A percentile compares a stretch with the other conserved stretches of the same genome.
Evolutionary conservation across 2,113 vertebrate species (phyloP).

Genomic region (Rhombomys opimus): DNA sequence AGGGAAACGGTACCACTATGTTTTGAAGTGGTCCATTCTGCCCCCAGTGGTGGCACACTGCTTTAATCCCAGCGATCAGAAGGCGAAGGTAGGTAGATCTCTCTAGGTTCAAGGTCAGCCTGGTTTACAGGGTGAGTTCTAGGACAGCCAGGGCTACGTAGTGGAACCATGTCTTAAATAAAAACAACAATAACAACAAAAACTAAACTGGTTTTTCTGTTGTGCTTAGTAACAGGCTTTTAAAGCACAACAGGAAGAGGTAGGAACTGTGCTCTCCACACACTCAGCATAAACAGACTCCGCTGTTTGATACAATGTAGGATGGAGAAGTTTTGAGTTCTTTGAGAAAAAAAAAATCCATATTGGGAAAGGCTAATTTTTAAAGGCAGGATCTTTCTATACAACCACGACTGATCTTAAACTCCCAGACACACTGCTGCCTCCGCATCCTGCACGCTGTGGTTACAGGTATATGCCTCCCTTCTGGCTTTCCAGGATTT

Average conservation of each 20-base stretch:
- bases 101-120: not conserved
- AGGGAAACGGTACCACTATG: not conserved
- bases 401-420: not conserved
- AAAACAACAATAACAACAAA: not conserved
- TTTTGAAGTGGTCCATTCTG: not conserved
- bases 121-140: not conserved
- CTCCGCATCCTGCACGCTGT: not conserved
- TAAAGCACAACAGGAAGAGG: not conserved
- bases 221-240: not conserved
- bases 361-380: not conserved
- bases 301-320: not conserved
- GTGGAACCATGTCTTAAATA: not conserved
- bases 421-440: not conserved
- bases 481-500: not conserved
- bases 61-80: not conserved
- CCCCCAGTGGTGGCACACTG: too few relatives aligned
- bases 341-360: not conserved
- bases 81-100: not conserved
- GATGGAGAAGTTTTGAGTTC: not conserved
- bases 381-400: not conserved
- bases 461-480: not conserved
- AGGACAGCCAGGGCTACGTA: not conserved
- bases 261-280: fast-evolving
- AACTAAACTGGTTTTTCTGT: not conserved
- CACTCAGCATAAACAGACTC: not conserved